Evolutionary conservation across 37 sponge, comb jelly and placozoan species (phyloP).

Genomic region (Bolinopsis microptera): DNA sequence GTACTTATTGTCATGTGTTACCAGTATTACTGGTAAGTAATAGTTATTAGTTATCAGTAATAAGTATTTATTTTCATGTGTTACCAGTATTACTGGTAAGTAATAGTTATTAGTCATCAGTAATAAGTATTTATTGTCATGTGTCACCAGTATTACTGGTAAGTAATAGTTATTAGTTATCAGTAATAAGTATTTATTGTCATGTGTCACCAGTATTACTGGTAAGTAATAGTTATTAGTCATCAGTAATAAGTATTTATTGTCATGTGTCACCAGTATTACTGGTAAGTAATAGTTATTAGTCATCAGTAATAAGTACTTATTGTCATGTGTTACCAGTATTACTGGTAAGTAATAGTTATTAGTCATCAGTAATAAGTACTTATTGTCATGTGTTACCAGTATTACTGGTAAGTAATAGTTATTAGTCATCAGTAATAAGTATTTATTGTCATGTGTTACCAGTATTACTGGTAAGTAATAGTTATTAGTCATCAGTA

Average conservation of each 20-base stretch:
- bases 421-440: no score
- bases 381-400: neutral
- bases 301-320: neutral
- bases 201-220: neutral
- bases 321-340: neutral
- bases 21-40: slow-evolving; percentile 20
- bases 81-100: slow-evolving; percentile 22
- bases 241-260: no score
- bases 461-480: slow-evolving; percentile 10
- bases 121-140: no score
- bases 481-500: no score
- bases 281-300: no score
- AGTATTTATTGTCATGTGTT: no score
- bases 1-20: neutral
- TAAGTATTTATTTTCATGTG: neutral
- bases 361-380: no score
- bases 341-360: slow-evolving; percentile 32
- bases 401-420: slow-evolving; percentile 36
- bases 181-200: no score
- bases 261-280: neutral
- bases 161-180: neutral
- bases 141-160: slow-evolving; percentile 29
- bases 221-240: neutral
- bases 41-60: no score
- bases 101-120: no score